These are phyloP conservation scores for Cerastis leucographa DNA, from an alignment of 2,888 invertebrate genomes.

Conservation along the genomic window DNA sequence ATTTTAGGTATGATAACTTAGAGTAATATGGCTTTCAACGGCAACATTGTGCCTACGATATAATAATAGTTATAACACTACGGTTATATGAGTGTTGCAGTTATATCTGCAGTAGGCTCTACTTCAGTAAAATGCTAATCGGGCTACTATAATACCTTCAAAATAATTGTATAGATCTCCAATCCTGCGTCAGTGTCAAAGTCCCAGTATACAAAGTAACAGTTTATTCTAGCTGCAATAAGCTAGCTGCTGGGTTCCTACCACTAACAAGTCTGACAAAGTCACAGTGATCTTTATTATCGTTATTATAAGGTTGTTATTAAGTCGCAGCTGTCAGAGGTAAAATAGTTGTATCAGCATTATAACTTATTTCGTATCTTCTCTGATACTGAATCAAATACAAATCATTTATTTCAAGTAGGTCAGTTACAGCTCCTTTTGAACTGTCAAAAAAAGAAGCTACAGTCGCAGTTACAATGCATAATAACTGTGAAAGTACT, in stretches of 20 bases:
- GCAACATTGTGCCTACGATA: neutral
- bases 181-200: neutral
- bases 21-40: neutral
- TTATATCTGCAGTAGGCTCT: neutral
- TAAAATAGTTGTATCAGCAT: neutral
- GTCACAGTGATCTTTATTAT: neutral
- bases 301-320: neutral
- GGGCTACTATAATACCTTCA: neutral
- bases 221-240: too few species aligned
- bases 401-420: too few species aligned
- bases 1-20: neutral
- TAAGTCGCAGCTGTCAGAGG: neutral
- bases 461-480: too few species aligned
- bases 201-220: too few species aligned
- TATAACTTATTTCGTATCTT: neutral
- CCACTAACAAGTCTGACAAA: neutral
- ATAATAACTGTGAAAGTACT: too few species aligned
- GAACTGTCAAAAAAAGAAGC: too few species aligned
- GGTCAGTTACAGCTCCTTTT: too few species aligned
- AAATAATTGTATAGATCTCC: neutral
- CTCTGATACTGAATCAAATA: neutral
- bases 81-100: neutral
- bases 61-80: neutral
- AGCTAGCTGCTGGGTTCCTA: neutral
- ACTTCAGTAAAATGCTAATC: neutral